Evolutionary conservation across 2,888 invertebrate species (phyloP).

Genomic region (Spodoptera picta): DNA sequence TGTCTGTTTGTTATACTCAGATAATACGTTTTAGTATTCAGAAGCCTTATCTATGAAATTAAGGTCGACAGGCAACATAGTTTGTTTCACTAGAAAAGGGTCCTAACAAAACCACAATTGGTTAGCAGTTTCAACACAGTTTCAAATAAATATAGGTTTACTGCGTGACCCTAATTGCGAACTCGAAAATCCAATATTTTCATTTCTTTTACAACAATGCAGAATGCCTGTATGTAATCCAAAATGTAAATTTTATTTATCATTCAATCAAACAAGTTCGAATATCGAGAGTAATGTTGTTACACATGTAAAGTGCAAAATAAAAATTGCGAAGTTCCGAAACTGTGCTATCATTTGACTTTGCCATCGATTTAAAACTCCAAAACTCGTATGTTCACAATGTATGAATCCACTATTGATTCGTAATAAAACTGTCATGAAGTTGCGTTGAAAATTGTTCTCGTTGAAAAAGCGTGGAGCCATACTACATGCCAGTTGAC

Average conservation of each 20-base stretch:
- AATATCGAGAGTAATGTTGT: conserved; percentile 17
- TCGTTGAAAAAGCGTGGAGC: conserved; percentile 42
- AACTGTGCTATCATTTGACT: conserved; percentile 26
- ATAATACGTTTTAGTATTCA: not conserved
- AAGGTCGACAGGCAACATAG: too few species aligned
- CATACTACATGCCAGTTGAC: conserved; percentile 50
- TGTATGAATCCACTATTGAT: conserved; percentile 38
- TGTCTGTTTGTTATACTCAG: not conserved
- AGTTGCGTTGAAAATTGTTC: conserved; percentile 47
- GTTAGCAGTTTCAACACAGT: not conserved
- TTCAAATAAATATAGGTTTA: conserved; percentile 3
- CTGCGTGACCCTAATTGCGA: conserved; percentile 13
- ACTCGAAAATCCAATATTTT: conserved; percentile 9
- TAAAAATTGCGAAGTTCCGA: conserved; percentile 20
- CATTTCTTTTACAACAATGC: conserved; percentile 11
- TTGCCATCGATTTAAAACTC: conserved; percentile 19
- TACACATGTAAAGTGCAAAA: conserved; percentile 25
- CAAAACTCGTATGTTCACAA: conserved; percentile 32
- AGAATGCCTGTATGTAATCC: conserved; percentile 7
- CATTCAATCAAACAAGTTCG: conserved; percentile 25
- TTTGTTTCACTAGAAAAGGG: not conserved
- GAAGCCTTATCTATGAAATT: not conserved
- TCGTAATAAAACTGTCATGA: conserved; percentile 48
- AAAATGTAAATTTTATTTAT: conserved; percentile 37
- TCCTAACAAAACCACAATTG: not conserved